phyloP scores from a whole-genome alignment of 2,888 invertebrate genomes.

The Andrena bucephala region DNA sequence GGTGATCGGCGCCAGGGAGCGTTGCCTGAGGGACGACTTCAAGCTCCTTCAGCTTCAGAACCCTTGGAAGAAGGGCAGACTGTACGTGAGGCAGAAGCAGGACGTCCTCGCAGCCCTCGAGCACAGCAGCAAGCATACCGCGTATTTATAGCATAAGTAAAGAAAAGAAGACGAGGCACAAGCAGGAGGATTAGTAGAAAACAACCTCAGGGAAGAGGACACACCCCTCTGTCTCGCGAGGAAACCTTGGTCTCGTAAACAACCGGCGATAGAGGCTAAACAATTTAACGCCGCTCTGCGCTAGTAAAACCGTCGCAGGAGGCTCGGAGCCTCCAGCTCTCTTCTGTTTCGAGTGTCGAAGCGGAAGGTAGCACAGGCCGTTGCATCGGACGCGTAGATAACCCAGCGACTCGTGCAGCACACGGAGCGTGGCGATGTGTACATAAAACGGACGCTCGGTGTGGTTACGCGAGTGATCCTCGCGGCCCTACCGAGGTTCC shows the following conservation, averaged over 20 bases:
- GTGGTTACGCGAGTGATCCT: conserved; percentile 7
- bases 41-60: conserved; percentile 96
- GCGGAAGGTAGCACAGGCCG: not conserved
- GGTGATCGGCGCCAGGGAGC: conserved; percentile 97
- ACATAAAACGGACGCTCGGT: conserved; percentile 42
- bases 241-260: conserved; percentile 23
- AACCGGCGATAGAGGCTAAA: conserved; percentile 55
- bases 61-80: conserved; percentile 97
- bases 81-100: conserved; percentile 96
- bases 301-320: not conserved
- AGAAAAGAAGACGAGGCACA: not conserved
- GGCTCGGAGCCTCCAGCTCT: not conserved
- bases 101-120: conserved; percentile 95
- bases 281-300: conserved; percentile 19
- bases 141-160: conserved; percentile 84
- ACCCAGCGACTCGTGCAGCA: not conserved
- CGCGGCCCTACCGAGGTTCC: conserved; percentile 26
- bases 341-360: not conserved
- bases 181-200: conserved; percentile 13
- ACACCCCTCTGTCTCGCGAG: not conserved
- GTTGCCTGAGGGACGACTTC: conserved; percentile 97
- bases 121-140: conserved; percentile 93
- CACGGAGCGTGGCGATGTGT: conserved; percentile 19
- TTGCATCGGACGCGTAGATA: not conserved
- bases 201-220: not conserved